A percentile compares a stretch with the other conserved stretches of the same genome.
Conservation (phyloP, 2,888 invertebrate genomes). For the Phaedon cochleariae region DNA sequence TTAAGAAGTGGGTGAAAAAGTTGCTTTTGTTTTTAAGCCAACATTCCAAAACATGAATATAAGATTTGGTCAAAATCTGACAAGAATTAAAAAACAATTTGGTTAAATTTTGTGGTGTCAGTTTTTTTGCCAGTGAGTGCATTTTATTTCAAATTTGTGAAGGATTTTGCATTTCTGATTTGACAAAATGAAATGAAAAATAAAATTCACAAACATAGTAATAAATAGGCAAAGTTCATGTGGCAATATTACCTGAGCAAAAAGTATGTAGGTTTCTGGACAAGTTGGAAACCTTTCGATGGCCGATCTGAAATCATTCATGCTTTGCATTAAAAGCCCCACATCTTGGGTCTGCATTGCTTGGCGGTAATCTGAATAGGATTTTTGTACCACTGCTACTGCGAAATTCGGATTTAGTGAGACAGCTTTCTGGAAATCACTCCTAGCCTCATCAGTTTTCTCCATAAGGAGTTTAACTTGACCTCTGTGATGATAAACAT, state of each 20-base stretch:
- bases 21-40: no score
- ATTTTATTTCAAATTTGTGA: no score
- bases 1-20: no score
- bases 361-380: conserved; percentile 82
- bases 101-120: no score
- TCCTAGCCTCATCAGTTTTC: conserved; percentile 79
- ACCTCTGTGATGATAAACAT: conserved; percentile 93
- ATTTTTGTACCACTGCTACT: conserved; percentile 88
- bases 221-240: no score
- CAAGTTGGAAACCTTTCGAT: conserved; percentile 83
- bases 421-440: conserved; percentile 85
- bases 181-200: no score
- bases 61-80: no score
- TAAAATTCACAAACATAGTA: no score
- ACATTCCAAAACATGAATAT: no score
- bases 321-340: conserved; percentile 70
- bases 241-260: conserved; percentile 65
- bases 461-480: conserved; percentile 87
- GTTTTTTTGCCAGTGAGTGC: no score
- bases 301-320: conserved; percentile 78
- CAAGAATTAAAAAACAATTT: no score
- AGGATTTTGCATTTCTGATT: no score
- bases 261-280: conserved; percentile 86
- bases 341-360: conserved; percentile 59
- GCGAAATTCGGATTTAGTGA: conserved; percentile 84